These are phyloP conservation scores for Myotis myotis DNA, from an alignment of 2,797 vertebrate genomes.

Conservation along the genomic window DNA sequence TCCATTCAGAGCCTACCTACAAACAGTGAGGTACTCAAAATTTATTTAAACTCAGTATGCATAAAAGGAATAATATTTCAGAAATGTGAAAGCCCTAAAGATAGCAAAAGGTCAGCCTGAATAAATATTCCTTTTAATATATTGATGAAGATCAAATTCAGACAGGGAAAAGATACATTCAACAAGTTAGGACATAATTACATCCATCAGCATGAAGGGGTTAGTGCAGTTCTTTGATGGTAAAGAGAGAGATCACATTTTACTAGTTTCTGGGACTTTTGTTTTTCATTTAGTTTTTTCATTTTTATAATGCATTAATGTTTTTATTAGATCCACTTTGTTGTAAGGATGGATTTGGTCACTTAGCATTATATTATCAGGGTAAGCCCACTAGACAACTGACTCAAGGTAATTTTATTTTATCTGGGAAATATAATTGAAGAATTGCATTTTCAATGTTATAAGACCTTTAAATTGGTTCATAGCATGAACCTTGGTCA, in stretches of 20 bases:
- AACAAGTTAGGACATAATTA: conserved; percentile 10
- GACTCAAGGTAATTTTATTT: conserved; percentile 83
- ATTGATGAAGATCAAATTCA: not conserved
- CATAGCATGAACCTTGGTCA: conserved; percentile 79
- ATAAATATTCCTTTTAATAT: not conserved
- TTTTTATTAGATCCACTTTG: conserved; percentile 77
- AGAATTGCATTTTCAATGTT: conserved; percentile 78
- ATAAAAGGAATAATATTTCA: not conserved
- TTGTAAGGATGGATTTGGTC: conserved; percentile 69
- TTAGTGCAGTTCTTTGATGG: not conserved
- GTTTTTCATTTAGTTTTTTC: conserved; percentile 65
- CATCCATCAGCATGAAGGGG: not conserved
- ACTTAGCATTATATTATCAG: conserved; percentile 76
- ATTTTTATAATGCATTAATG: conserved; percentile 67
- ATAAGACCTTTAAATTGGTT: conserved; percentile 78
- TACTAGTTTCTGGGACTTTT: conserved; percentile 60
- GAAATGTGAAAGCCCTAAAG: conserved; percentile 24
- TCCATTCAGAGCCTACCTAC: not conserved
- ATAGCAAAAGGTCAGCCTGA: not conserved
- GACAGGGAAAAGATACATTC: conserved; percentile 22
- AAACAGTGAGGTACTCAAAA: conserved; percentile 8
- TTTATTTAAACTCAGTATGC: not conserved
- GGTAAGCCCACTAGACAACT: conserved; percentile 74
- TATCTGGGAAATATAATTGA: conserved; percentile 81
- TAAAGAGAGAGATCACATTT: conserved; percentile 64